These are phyloP conservation scores for Glareola pratincola DNA, from an alignment of 2,113 vertebrate genomes.

Conservation along the genomic window DNA sequence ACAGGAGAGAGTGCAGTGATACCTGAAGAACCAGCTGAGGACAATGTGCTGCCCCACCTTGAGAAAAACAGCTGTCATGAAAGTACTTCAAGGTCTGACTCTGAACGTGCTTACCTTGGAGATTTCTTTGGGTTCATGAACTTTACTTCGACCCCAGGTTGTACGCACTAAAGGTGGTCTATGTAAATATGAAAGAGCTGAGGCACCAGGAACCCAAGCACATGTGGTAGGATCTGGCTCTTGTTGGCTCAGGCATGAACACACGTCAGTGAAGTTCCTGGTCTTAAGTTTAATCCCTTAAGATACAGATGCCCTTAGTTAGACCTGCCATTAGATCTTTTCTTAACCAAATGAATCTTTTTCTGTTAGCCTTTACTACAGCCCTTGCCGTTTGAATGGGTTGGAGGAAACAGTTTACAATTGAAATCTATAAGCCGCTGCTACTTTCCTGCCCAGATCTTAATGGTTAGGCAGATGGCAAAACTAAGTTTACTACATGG, in stretches of 20 bases:
- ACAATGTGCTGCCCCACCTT: not conserved
- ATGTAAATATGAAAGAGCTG: not conserved
- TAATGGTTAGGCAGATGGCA: not conserved
- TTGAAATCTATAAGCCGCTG: not conserved
- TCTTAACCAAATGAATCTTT: not conserved
- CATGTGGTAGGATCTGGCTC: accelerated
- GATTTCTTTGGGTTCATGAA: not conserved
- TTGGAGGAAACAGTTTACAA: not conserved
- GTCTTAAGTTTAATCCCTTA: not conserved
- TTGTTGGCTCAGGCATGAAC: not conserved
- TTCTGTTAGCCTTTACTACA: not conserved
- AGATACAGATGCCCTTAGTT: not conserved
- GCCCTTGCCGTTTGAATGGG: not conserved
- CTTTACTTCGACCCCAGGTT: not conserved
- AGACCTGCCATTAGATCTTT: not conserved
- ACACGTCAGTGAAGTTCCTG: accelerated
- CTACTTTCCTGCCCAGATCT: not conserved
- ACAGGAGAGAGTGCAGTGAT: not conserved
- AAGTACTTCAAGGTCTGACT: not conserved
- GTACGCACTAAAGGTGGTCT: not conserved
- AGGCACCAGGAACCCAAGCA: not conserved
- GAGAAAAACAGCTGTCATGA: not conserved
- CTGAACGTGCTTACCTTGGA: not conserved
- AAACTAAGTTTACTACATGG: not conserved
- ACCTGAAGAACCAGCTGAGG: not conserved